A percentile compares a stretch with the other conserved stretches of the same genome.
These are phyloP conservation scores for Epinotia brunnichana DNA, from an alignment of 2,888 invertebrate genomes.

Conservation along the genomic window DNA sequence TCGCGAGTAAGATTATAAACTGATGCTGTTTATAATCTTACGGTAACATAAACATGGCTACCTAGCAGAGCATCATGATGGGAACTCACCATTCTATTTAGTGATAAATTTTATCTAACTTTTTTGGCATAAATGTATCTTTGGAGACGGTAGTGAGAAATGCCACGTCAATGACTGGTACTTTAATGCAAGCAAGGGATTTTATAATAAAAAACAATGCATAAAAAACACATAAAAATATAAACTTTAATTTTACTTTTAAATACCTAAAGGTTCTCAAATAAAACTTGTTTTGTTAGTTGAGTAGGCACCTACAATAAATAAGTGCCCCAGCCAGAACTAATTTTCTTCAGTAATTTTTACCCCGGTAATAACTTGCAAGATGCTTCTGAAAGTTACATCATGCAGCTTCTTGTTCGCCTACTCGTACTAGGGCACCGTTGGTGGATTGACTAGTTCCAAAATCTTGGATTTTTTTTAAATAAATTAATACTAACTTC, in stretches of 20 bases:
- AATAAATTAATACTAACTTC: too few relatives aligned
- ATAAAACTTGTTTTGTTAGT: background rate
- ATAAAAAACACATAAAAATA: conserved; percentile 7
- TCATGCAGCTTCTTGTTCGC: too few relatives aligned
- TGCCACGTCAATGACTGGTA: background rate
- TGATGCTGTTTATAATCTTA: too few relatives aligned
- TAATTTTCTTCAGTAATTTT: too few relatives aligned
- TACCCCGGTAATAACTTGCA: too few relatives aligned
- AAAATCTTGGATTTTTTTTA: too few relatives aligned
- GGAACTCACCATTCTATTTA: background rate
- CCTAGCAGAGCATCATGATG: background rate
- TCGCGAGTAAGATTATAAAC: too few relatives aligned
- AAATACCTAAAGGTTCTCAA: background rate
- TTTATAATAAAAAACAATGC: background rate
- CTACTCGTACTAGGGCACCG: too few relatives aligned
- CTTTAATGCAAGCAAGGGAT: conserved; percentile 21
- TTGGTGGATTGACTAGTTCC: too few relatives aligned
- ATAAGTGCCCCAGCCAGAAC: too few relatives aligned
- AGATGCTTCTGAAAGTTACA: too few relatives aligned
- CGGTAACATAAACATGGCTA: too few relatives aligned
- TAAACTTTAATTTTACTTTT: background rate
- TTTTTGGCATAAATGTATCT: conserved; percentile 1
- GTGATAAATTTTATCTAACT: background rate
- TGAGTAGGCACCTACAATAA: background rate
- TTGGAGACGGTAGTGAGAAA: conserved; percentile 7